phyloP scores from a whole-genome alignment of 2,113 vertebrate genomes.

The Hyperopisus bebe region DNA sequence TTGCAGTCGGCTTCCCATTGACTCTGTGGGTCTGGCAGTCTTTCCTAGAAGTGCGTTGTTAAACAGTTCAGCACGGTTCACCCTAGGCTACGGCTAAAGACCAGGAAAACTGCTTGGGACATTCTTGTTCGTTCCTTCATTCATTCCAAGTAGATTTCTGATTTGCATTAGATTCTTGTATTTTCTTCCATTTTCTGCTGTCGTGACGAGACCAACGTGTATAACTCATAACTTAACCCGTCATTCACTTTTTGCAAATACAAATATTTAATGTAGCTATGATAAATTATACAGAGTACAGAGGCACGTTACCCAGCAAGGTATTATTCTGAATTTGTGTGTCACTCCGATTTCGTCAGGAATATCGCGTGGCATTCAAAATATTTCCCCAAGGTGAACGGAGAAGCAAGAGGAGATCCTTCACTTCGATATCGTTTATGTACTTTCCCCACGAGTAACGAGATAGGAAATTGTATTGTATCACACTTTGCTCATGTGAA shows the following conservation, averaged over 20 bases:
- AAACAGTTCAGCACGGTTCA: background rate
- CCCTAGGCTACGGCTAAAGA: background rate
- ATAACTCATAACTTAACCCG: background rate
- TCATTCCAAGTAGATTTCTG: background rate
- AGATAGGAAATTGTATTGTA: background rate
- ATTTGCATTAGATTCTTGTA: background rate
- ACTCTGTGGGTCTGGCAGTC: background rate
- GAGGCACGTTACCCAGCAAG: background rate
- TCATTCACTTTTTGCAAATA: slow-evolving; percentile 4
- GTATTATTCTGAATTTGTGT: background rate
- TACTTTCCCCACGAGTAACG: background rate
- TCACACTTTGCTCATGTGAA: background rate
- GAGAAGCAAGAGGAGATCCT: background rate
- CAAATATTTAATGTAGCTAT: background rate
- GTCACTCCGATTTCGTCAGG: background rate
- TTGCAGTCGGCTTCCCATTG: background rate
- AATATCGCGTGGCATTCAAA: background rate
- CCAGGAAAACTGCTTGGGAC: background rate
- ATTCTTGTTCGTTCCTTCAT: background rate
- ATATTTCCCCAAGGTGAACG: background rate
- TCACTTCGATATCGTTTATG: background rate
- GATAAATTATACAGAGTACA: background rate
- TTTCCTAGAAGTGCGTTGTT: background rate
- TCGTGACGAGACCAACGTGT: background rate
- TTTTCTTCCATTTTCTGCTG: background rate